Percentiles rank a stretch among this genome's conserved stretches.
These are phyloP conservation scores for Hydriomena furcata DNA, from an alignment of 2,888 invertebrate species.

Conservation along the genomic window DNA sequence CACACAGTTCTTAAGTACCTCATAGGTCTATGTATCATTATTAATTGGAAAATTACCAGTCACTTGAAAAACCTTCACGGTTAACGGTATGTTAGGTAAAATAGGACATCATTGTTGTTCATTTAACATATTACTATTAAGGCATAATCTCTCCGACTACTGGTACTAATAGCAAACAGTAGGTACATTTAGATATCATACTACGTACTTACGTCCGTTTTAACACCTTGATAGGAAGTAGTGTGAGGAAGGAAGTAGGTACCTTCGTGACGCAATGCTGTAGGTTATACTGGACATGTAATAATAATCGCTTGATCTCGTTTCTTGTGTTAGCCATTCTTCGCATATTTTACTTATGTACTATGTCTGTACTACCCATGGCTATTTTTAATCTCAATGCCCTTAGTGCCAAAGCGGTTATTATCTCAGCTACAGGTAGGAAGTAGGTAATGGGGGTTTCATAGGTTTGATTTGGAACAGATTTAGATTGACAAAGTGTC, in stretches of 20 bases:
- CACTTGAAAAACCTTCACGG: slow-evolving; percentile 9
- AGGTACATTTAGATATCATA: neutral
- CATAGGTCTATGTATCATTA: neutral
- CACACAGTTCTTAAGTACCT: too few species aligned
- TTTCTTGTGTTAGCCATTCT: slow-evolving; percentile 23
- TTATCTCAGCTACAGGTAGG: too few species aligned
- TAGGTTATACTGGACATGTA: slow-evolving; percentile 20
- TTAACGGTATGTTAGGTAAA: slow-evolving; percentile 2
- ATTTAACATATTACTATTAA: too few species aligned
- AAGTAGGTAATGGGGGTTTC: neutral
- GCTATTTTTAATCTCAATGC: slow-evolving; percentile 15
- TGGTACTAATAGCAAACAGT: neutral
- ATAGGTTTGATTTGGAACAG: neutral
- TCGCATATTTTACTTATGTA: slow-evolving; percentile 15
- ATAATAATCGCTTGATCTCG: slow-evolving; percentile 27
- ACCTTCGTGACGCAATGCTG: slow-evolving; percentile 21
- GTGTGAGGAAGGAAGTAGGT: slow-evolving; percentile 22
- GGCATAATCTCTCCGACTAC: slow-evolving; percentile 1
- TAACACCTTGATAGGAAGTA: slow-evolving; percentile 27
- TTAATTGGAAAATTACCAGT: slow-evolving; percentile 8
- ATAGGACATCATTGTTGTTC: too few species aligned
- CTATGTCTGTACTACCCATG: slow-evolving; percentile 1
- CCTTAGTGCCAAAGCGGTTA: slow-evolving; percentile 7
- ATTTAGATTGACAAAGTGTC: too few species aligned
- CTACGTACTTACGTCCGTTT: slow-evolving; percentile 1